Evolutionary conservation across 2,113 vertebrate species (phyloP), one percentile per base, ranked within the genome.

Genomic region (Hippocampus abdominalis): DNA sequence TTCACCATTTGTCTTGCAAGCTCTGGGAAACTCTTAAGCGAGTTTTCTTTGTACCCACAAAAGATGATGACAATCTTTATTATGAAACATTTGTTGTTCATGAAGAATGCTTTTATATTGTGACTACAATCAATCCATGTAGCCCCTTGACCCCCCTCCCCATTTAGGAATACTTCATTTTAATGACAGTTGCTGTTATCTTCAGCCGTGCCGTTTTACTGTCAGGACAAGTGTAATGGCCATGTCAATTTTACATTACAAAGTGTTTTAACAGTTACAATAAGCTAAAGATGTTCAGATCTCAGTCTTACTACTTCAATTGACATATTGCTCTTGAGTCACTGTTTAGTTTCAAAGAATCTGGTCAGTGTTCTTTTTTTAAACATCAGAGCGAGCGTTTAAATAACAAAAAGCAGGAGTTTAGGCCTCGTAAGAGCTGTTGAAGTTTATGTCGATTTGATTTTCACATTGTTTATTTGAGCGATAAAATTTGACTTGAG

Each of bases 1-100:
- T 88, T 75, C 69, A 77, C 81, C 80, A 84, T 89, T 81, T 82
- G 71, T 89, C 80, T 87, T 73, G 67, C 74, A 81, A 73, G 75
- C 82, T 75, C 71, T 42, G 76, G 71, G 79, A 81, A 84, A 87
- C 85, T 89, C 79, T 84, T 89, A 29, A 74, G 71, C 72, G 69
- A 68, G 6, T 86, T 86, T 70, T 32, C 27, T 36, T 74, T 65
- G 40, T 73, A 69, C 70, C 84, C 80, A 81, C 83, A 83, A 74
- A 72, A 75, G 72, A 68, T 79, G 64, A 68, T 80, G 81, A 80
- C 76, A 64, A 75, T 83, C 73, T 36, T 63, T 73, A 68, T 79
- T 75, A 77, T 73, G 68, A 81, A 78, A 77, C 27, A 23, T 59
- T 84, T 78, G 16, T 75, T 81, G 75, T 66, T 84, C 69, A 72